phyloP scores from a whole-genome alignment of 2,888 invertebrate genomes.

The Hirudinaria manillensis region DNA sequence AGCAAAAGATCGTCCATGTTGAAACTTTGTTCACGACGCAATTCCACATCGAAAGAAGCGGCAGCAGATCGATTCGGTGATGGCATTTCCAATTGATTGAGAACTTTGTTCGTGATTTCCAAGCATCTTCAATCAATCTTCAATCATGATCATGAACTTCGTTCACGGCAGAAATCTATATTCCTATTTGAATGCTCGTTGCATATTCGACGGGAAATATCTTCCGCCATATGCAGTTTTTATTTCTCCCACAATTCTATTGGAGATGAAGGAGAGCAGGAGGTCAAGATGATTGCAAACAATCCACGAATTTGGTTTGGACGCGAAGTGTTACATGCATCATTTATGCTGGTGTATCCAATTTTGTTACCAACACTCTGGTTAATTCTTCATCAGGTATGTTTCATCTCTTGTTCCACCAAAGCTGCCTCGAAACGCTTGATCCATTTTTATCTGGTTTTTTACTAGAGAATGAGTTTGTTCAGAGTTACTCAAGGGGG shows the following conservation, averaged over 20 bases:
- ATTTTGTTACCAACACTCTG: too few species aligned
- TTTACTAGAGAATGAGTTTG: too few species aligned
- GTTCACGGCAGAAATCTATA: background rate
- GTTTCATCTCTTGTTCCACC: too few species aligned
- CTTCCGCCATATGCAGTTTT: background rate
- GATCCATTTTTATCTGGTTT: too few species aligned
- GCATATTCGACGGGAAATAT: constrained; percentile 3
- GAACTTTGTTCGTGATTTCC: background rate
- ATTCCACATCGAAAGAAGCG: too few species aligned
- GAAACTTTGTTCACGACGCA: constrained; percentile 1
- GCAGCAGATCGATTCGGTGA: background rate
- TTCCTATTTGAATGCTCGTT: background rate
- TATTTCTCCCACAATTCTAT: constrained; percentile 3
- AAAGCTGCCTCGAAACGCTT: too few species aligned
- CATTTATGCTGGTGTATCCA: too few species aligned
- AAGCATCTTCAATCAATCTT: too few species aligned
- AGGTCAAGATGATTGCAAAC: background rate
- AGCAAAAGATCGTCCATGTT: background rate
- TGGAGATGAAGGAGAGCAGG: too few species aligned
- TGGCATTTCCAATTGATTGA: constrained; percentile 1
- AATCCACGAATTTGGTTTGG: background rate
- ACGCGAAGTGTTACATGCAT: background rate
- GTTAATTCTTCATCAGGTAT: too few species aligned
- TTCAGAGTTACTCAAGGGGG: too few species aligned
- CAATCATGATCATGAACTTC: background rate